Evolutionary conservation across 2,797 vertebrate species (phyloP).

Genomic region (Tokudaia tokunoshimensis): DNA sequence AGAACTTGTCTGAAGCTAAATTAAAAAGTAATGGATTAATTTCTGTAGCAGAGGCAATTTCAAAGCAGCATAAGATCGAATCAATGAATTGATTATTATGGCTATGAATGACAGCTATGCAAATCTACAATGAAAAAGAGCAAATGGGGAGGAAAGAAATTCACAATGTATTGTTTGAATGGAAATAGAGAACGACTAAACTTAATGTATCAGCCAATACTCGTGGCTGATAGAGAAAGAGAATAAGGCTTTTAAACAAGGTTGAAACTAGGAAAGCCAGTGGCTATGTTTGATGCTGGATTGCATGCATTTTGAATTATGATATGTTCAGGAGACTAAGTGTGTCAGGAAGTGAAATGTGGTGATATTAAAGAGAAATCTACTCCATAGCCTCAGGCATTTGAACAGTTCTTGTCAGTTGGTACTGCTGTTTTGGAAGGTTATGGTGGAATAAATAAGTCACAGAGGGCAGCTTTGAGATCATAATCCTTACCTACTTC

Average conservation of each 20-base stretch:
- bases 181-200: too few relatives aligned
- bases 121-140: neutral
- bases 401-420: neutral
- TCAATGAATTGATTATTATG: neutral
- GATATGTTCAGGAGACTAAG: neutral
- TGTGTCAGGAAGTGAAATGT: neutral
- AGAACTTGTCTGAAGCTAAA: neutral
- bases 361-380: neutral
- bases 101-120: neutral
- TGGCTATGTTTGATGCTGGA: neutral
- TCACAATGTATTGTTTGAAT: neutral
- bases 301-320: neutral
- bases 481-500: neutral
- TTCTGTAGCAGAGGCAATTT: neutral
- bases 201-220: neutral
- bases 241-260: neutral
- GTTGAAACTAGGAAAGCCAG: neutral
- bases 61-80: neutral
- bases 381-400: neutral
- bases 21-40: slow-evolving; percentile 16
- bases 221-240: neutral
- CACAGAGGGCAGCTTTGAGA: neutral
- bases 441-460: neutral
- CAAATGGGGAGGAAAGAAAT: neutral
- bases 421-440: neutral